Percentiles rank a stretch among this genome's conserved stretches.
Evolutionary conservation across 1,140 invertebrate species (phyloP).

Genomic region (Bursaphelenchus mucronatus): DNA sequence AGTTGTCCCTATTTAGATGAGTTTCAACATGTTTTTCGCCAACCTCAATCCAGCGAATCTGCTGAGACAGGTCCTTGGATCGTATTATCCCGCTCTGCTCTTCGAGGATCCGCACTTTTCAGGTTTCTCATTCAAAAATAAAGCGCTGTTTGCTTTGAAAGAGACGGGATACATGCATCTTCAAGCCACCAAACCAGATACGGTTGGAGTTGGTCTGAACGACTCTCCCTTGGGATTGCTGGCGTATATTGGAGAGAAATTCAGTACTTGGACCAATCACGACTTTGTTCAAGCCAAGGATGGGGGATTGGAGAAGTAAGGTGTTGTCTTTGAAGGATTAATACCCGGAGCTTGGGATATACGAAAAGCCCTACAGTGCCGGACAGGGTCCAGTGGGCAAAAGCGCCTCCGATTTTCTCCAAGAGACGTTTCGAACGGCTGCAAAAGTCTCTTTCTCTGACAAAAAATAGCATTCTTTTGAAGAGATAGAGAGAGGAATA

Average conservation of each 20-base stretch:
- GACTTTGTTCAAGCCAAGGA: constrained; percentile 64
- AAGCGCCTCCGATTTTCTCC: too few species aligned
- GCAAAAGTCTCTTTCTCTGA: too few species aligned
- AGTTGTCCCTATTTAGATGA: too few species aligned
- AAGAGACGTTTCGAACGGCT: too few species aligned
- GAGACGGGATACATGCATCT: constrained; percentile 73
- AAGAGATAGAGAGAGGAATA: too few species aligned
- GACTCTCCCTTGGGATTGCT: constrained; percentile 71
- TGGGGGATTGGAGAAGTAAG: constrained; percentile 68
- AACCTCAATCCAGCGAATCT: constrained; percentile 62
- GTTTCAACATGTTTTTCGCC: constrained; percentile 67
- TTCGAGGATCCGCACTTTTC: constrained; percentile 65
- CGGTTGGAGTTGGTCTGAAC: constrained; percentile 64
- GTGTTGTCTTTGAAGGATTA: too few species aligned
- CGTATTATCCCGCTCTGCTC: constrained; percentile 63
- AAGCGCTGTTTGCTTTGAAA: constrained; percentile 65
- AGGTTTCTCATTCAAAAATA: constrained; percentile 66
- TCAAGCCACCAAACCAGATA: constrained; percentile 83
- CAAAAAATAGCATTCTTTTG: too few species aligned
- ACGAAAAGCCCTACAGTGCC: too few species aligned
- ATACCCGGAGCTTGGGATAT: too few species aligned
- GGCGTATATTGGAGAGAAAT: constrained; percentile 79
- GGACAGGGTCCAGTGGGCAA: too few species aligned
- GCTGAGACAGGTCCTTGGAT: constrained; percentile 61
- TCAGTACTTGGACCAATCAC: constrained; percentile 72